phyloP scores from a whole-genome alignment of 2,797 vertebrate species.

The Emys orbicularis region DNA sequence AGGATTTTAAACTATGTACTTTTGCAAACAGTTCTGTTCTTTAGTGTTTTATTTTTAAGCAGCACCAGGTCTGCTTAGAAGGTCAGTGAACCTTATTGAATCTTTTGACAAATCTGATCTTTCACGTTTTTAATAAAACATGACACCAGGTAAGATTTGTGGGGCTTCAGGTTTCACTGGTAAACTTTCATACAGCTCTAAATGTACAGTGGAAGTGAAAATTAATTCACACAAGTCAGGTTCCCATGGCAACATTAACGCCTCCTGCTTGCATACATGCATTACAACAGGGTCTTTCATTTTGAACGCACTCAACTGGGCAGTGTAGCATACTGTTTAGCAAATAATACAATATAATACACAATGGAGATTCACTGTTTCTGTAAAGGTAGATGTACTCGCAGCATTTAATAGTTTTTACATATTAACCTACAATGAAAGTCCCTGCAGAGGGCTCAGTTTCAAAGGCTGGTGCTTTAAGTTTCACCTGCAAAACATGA shows the following conservation, averaged over 20 bases:
- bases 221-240: not conserved
- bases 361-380: not conserved
- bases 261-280: not conserved
- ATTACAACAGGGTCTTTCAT: not conserved
- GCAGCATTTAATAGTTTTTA: not conserved
- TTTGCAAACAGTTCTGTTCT: not conserved
- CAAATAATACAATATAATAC: rapidly evolving
- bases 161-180: not conserved
- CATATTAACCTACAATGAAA: not conserved
- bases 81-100: rapidly evolving
- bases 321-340: not conserved
- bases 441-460: rapidly evolving
- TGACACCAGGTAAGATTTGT: not conserved
- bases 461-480: rapidly evolving
- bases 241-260: not conserved
- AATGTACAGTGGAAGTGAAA: not conserved
- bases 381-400: not conserved
- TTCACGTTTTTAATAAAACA: not conserved
- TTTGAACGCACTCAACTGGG: not conserved
- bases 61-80: not conserved
- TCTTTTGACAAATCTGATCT: not conserved
- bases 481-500: not conserved
- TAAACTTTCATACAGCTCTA: rapidly evolving
- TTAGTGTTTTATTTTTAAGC: not conserved
- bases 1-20: not conserved